Evolutionary conservation across 1,140 invertebrate species (phyloP), one percentile per base, ranked within the genome.

Genomic region (Cyphomyrmex costatus): DNA sequence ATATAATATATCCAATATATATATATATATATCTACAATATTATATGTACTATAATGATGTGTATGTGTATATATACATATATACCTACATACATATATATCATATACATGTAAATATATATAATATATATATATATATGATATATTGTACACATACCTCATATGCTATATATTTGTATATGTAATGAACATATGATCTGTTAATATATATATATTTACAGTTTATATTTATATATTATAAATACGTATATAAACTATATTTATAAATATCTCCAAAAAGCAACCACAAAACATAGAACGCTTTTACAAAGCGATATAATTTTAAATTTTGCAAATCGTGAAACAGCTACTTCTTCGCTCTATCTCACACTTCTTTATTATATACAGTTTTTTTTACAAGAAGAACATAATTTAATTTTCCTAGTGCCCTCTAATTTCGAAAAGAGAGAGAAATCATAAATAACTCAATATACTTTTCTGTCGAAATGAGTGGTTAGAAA

Each of bases 231-330:
- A 60, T 63, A 8, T 42, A 42, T 42, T 42, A 10, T 42, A 10
- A n/a, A n/a, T 42, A 42, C 36, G n/a, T n/a, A 63, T 63, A 65
- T 65, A n/a, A 36, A 16, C n/a, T 30, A 14, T 61, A 65, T 3
- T 65, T 36, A 65, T 36, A 65, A 36, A 42, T 36, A 14, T 19
- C n/a, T 66, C 4, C 33, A 66, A 66, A 66, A 66, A 42, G n/a
- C 1, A 65, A 33, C 16, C 10, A 21, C 4, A 66, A 66, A 66
- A 42, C 21, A 66, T n/a, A 33, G 8, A 65, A 65, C 3, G 33
- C 33, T 65, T 30, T 8, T 33, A 65, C 7, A 65, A 65, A 33
- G 30, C 16, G 27, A 65, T 8, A 10, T 33, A 33, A 33, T 65
- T 33, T 65, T 33, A 33, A 3, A 36, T 33, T 65, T 65, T 65